Base-by-base conservation (phyloP, 2,113 vertebrate genomes). In the Bombycilla garrulus region DNA sequence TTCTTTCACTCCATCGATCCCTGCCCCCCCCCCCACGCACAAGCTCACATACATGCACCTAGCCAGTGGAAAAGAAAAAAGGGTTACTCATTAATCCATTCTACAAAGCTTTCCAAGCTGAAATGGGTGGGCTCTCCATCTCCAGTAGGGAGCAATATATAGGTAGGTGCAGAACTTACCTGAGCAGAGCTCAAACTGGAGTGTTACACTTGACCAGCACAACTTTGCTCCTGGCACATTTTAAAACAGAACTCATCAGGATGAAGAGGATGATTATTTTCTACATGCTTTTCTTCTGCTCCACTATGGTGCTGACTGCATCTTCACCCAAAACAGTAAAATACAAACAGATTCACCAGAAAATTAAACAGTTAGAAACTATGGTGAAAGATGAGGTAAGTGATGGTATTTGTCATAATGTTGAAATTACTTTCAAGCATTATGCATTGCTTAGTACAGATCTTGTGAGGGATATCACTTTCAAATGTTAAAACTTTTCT, bases 21-120 rank as follows among this genome's bases (percentile, higher is more conserved):
- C 97, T 98, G 96, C 98, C 98, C 65, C 42, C 38, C 38, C 38
- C 88, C 98, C 98, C 98, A 98, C 98, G 94, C 98, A 98, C 93
- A 86, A 97, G 78, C 85, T 97, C 71, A 71, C 95, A 96, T 96
- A 98, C 97, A 97, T 97, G 97, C 96, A 98, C 97, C 97, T 97
- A 98, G 98, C 98, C 98, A 98, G 97, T 98, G 99, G 99, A 99
- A 99, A 99, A 99, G 99, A 99, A 99, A 99, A 98, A 98, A 95
- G 97, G 93, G 98, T 99, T 99, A 99, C 98, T 99, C 99, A 99
- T 97, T 98, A 96, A 98, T 98, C 98, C 98, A 98, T 98, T 99
- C 97, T 98, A 97, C 97, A 98, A 98, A 98, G 98, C 97, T 99
- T 99, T 99, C 99, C 99, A 99, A 95, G 98, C 94, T 98, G 95